Percentiles rank a stretch among this genome's conserved stretches.
These are phyloP conservation scores for Leucozona laternaria DNA, from an alignment of 2,888 invertebrate genomes.

Conservation along the genomic window DNA sequence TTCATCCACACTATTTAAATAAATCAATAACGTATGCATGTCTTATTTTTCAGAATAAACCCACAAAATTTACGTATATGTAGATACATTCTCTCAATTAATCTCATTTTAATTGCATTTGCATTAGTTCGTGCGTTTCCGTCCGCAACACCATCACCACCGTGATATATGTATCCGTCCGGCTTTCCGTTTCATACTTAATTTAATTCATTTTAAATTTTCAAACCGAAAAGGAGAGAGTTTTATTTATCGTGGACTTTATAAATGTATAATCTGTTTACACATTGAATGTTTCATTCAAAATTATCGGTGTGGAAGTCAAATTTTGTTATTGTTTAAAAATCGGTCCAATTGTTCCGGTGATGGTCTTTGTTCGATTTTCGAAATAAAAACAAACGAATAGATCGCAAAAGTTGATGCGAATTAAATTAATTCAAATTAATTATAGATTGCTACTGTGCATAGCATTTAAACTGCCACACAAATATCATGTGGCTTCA, in stretches of 20 bases:
- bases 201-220: slow-evolving; percentile 7
- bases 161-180: background rate
- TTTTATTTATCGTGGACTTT: background rate
- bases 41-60: background rate
- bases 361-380: background rate
- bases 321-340: slow-evolving; percentile 31
- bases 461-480: background rate
- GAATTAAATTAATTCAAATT: background rate
- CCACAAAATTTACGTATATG: background rate
- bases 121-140: slow-evolving; percentile 30
- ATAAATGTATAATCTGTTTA: slow-evolving; percentile 15
- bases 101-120: slow-evolving; percentile 36
- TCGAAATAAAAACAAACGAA: background rate
- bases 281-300: slow-evolving; percentile 4
- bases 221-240: slow-evolving; percentile 1
- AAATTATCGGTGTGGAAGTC: slow-evolving; percentile 18
- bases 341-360: background rate
- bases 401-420: background rate
- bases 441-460: background rate
- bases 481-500: background rate
- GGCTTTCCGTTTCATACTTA: background rate
- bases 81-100: slow-evolving; percentile 23
- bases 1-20: background rate
- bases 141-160: background rate
- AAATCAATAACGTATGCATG: background rate